Evolutionary conservation across 1,140 invertebrate species (phyloP).

Genomic region (Oppia nitens): DNA sequence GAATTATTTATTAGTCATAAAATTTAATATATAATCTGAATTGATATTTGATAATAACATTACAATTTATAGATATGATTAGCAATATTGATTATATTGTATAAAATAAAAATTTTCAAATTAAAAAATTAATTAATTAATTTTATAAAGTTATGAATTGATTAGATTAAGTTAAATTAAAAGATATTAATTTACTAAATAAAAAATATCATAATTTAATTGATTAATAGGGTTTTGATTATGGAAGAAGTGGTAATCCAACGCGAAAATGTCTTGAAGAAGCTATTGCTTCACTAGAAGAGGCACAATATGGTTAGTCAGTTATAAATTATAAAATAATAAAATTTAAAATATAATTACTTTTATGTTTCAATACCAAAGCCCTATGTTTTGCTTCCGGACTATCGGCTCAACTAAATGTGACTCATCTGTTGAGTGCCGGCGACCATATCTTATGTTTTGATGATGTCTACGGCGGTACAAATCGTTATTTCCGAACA

Average conservation of each 20-base stretch:
- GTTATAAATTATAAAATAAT: slow-evolving; percentile 1
- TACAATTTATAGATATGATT: no score
- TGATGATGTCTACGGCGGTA: slow-evolving; percentile 93
- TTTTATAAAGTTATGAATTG: no score
- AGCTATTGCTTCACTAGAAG: slow-evolving; percentile 74
- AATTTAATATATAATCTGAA: no score
- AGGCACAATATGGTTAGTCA: slow-evolving; percentile 54
- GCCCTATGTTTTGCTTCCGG: slow-evolving; percentile 72
- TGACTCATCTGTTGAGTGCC: slow-evolving; percentile 50
- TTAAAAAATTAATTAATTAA: no score
- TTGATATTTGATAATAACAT: no score
- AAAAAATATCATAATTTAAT: no score
- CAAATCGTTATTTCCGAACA: slow-evolving; percentile 42
- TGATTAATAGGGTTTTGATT: slow-evolving; percentile 54
- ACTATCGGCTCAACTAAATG: slow-evolving; percentile 58
- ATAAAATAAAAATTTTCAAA: no score
- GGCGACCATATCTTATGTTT: slow-evolving; percentile 83
- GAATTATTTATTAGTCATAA: no score
- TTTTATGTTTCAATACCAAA: slow-evolving; percentile 19
- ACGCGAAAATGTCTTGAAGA: slow-evolving; percentile 71
- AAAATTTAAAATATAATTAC: background rate
- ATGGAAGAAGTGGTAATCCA: slow-evolving; percentile 86
- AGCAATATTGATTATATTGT: no score
- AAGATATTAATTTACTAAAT: no score
- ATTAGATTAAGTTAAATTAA: no score